Percentiles rank a stretch among this genome's conserved stretches.
Evolutionary conservation across 2,797 vertebrate genomes (phyloP).

Genomic region (Cichlasoma orientale): DNA sequence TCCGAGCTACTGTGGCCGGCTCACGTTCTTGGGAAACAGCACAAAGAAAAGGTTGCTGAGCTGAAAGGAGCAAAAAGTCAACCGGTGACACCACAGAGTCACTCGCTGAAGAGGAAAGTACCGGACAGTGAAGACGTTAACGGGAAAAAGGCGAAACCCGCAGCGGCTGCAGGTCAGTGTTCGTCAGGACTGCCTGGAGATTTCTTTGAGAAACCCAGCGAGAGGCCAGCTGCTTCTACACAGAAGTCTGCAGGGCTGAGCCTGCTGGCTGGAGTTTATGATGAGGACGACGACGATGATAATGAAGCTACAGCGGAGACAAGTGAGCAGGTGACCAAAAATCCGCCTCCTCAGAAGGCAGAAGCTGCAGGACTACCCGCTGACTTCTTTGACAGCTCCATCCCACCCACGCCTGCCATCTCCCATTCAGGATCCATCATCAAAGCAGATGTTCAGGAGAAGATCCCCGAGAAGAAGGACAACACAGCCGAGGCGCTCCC

Average conservation of each 20-base stretch:
- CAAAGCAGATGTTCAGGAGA: constrained; percentile 87
- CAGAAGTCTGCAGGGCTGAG: constrained; percentile 66
- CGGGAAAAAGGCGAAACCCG: constrained; percentile 77
- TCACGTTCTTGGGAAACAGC: constrained; percentile 91
- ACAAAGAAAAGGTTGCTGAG: constrained; percentile 86
- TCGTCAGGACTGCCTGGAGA: constrained; percentile 70
- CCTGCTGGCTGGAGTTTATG: constrained; percentile 84
- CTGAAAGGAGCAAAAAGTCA: constrained; percentile 79
- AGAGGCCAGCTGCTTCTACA: constrained; percentile 7
- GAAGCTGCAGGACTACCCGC: constrained; percentile 66
- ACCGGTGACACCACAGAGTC: constrained; percentile 27
- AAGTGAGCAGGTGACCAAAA: constrained; percentile 10
- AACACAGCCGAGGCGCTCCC: constrained; percentile 91
- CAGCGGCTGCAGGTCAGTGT: constrained; percentile 29
- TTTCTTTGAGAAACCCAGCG: constrained; percentile 71
- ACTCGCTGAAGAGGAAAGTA: constrained; percentile 81
- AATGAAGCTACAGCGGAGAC: background rate
- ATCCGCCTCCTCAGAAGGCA: constrained; percentile 16
- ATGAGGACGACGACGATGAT: constrained; percentile 66
- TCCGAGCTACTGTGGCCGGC: constrained; percentile 92
- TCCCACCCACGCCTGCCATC: constrained; percentile 78
- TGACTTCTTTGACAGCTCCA: constrained; percentile 86
- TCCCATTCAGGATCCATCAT: constrained; percentile 92
- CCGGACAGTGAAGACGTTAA: constrained; percentile 61
- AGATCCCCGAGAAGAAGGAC: constrained; percentile 84